These are phyloP conservation scores for Arbacia lixula DNA, from an alignment of 53 echinoderm and acorn worm species.

Conservation along the genomic window DNA sequence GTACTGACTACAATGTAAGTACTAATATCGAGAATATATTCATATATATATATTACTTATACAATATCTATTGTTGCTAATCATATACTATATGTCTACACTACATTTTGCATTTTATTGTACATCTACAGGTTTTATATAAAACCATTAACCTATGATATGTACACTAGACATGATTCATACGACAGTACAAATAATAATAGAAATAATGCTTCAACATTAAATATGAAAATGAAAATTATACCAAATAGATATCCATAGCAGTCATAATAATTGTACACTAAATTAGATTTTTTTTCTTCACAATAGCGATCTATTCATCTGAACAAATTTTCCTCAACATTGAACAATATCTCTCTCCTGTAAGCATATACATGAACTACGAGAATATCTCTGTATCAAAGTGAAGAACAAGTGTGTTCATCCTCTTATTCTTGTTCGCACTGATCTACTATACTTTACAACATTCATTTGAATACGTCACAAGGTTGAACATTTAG, in stretches of 20 bases:
- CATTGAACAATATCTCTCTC: constrained; percentile 25
- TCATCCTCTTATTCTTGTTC: too few species aligned
- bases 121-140: constrained; percentile 51
- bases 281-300: not conserved
- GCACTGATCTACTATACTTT: too few species aligned
- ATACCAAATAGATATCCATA: constrained; percentile 60
- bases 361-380: constrained; percentile 27
- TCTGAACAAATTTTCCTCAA: constrained; percentile 46
- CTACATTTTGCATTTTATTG: constrained; percentile 54
- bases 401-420: too few species aligned
- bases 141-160: constrained; percentile 47
- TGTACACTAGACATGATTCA: constrained; percentile 41
- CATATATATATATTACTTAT: constrained; percentile 29
- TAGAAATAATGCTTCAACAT: constrained; percentile 51
- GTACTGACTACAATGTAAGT: too few species aligned
- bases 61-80: constrained; percentile 38
- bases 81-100: constrained; percentile 36
- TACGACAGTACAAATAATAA: constrained; percentile 20
- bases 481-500: too few species aligned
- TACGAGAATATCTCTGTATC: constrained; percentile 28
- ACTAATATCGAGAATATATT: constrained; percentile 29
- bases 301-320: constrained; percentile 22
- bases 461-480: too few species aligned
- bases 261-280: constrained; percentile 40
- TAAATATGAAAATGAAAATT: constrained; percentile 63